Evolutionary conservation across 2,797 vertebrate species (phyloP), one percentile per base, ranked within the genome.

Genomic region (Coccyzus lansbergi): DNA sequence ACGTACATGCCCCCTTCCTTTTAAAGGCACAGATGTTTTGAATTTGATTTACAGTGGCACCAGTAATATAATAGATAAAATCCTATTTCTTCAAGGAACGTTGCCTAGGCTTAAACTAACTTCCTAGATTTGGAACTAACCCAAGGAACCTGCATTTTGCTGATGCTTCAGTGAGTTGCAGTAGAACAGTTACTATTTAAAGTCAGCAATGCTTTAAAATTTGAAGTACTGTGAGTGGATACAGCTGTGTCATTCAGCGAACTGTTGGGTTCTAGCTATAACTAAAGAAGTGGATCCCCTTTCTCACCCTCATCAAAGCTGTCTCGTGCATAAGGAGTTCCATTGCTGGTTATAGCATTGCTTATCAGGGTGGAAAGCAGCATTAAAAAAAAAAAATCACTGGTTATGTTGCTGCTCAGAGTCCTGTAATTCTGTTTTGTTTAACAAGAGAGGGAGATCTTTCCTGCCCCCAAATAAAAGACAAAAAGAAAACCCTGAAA

Each of bases 11-110:
- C 95, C 96, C 85, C 89, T 90, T 87, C 92, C 87, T 92, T 78
- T 96, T 92, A 96, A 97, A 97, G 97, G 97, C 98, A 97, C 97
- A 96, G 96, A 94, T 97, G 95, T 97, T 97, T 71, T 80, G 89
- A 97, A 96, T 97, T 98, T 96, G 86, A 92, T 97, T 95, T 93
- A 94, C 97, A 94, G 89, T 92, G 96, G 96, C 96, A 96, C 95
- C 90, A 93, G 94, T 97, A 91, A 95, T 96, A 55, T 22, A 77
- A 91, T 92, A 49, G 91, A 86, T 53, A 82, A 88, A 92, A 68
- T 84, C 90, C 88, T 94, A 4, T 95, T 95, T 92, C 94, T 92
- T 83, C 93, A 91, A 95, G 88, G 86, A 87, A 88, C 33, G 31
- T 92, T 94, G 70, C 86, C 86, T 94, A 87, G 93, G 92, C 31